Evolutionary conservation across 2,113 vertebrate genomes (phyloP).

Genomic region (Eretmochelys imbricata): DNA sequence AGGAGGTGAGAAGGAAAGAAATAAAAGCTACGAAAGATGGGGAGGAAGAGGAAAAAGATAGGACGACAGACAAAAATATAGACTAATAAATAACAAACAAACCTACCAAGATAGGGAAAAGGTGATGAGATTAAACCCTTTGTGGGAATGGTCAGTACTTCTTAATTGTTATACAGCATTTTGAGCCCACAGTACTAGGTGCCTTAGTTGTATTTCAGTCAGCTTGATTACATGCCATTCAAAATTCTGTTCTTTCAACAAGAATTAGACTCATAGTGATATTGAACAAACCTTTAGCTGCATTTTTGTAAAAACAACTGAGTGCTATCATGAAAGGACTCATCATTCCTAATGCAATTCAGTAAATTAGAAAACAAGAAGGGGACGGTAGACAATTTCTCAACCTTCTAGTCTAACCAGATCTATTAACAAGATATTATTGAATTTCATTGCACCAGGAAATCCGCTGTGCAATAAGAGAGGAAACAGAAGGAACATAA

Average conservation of each 20-base stretch:
- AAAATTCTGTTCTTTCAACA: not conserved
- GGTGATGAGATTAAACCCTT: not conserved
- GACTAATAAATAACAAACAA: not conserved
- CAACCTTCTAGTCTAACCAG: not conserved
- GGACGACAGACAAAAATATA: not conserved
- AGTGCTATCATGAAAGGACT: not conserved
- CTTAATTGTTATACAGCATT: not conserved
- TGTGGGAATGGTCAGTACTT: too few relatives aligned
- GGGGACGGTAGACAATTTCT: not conserved
- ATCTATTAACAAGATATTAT: not conserved
- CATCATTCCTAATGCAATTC: not conserved
- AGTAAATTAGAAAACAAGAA: not conserved
- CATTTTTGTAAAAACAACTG: not conserved
- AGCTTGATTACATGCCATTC: not conserved
- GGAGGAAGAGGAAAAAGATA: accelerated
- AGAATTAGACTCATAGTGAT: not conserved
- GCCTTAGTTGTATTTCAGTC: not conserved
- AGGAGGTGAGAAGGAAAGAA: not conserved
- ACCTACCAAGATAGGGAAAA: not conserved
- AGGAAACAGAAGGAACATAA: not conserved
- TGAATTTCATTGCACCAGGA: not conserved
- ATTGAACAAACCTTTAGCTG: not conserved
- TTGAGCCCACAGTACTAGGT: accelerated
- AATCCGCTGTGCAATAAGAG: not conserved
- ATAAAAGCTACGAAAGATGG: not conserved